Conservation (phyloP, 2,113 vertebrate species). For the Hymenochirus boettgeri region DNA sequence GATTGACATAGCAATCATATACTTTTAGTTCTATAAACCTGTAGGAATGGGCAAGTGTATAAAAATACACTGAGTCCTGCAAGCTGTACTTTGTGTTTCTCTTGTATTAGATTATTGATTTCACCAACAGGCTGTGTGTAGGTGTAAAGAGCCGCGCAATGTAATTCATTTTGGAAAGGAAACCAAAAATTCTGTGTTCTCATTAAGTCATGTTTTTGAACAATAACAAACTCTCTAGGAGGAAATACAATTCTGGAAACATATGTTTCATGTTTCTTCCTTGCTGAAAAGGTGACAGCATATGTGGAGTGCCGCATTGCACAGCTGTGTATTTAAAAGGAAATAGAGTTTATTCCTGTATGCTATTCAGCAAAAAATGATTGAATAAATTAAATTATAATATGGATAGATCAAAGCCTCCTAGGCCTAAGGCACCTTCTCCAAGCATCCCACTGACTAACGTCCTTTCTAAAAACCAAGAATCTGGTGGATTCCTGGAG, state of each 20-base stretch:
- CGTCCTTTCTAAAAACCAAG: no score
- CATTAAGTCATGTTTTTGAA: constrained; percentile 11
- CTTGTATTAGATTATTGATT: constrained; percentile 38
- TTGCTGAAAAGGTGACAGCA: constrained; percentile 10
- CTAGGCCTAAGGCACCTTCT: no score
- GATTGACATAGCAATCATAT: no score
- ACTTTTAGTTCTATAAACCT: no score
- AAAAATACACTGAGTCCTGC: constrained; percentile 8
- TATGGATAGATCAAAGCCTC: no score
- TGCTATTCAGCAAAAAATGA: no score
- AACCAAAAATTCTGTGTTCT: constrained; percentile 28
- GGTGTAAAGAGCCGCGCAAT: constrained; percentile 29
- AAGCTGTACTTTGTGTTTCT: constrained; percentile 32
- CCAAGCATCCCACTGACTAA: no score
- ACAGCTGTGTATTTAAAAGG: constrained; percentile 6
- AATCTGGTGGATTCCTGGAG: no score
- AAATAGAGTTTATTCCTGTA: no score
- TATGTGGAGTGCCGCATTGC: not conserved
- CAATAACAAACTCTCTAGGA: constrained; percentile 5
- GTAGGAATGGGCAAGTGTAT: not conserved
- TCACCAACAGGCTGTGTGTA: constrained; percentile 43
- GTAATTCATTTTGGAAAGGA: constrained; percentile 33
- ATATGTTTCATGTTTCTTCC: constrained; percentile 12
- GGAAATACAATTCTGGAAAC: constrained; percentile 1
- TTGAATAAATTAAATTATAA: no score